Conservation (phyloP, 1,140 invertebrate genomes). For the Augochlora pura region DNA sequence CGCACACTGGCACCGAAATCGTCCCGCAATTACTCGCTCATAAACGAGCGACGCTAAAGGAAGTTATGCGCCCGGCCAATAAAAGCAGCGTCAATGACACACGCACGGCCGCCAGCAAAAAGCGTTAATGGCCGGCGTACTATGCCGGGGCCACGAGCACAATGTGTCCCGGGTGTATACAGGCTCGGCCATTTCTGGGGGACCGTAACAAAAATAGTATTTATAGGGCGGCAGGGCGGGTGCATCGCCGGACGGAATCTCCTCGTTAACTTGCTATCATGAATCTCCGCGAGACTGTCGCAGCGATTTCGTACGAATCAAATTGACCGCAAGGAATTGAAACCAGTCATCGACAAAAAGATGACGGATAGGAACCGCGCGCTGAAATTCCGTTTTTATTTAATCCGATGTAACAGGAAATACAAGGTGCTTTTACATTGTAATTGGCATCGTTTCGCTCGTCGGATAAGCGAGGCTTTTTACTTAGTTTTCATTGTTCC, state of each 20-base stretch:
- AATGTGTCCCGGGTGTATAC: conserved; percentile 47
- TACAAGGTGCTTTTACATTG: too few species aligned
- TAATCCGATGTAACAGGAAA: too few species aligned
- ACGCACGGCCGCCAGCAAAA: conserved; percentile 59
- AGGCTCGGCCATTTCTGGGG: conserved; percentile 24
- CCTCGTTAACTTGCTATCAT: neutral
- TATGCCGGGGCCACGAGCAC: conserved; percentile 43
- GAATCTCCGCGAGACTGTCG: too few species aligned
- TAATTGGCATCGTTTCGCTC: too few species aligned
- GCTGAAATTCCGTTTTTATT: too few species aligned
- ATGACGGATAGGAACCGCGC: too few species aligned
- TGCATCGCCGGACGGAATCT: neutral
- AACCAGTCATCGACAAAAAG: too few species aligned
- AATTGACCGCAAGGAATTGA: too few species aligned
- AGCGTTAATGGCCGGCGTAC: conserved; percentile 54
- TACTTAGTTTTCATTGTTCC: too few species aligned
- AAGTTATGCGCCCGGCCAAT: conserved; percentile 64
- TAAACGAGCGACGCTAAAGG: conserved; percentile 67
- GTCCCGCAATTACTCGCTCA: conserved; percentile 68
- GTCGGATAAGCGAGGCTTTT: too few species aligned
- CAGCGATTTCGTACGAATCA: too few species aligned
- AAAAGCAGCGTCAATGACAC: conserved; percentile 65
- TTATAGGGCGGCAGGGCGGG: neutral
- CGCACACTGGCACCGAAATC: conserved; percentile 56
- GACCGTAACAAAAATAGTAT: neutral